phyloP scores from a whole-genome alignment of 1,140 invertebrate species.

The Protaetia brevitarsis region DNA sequence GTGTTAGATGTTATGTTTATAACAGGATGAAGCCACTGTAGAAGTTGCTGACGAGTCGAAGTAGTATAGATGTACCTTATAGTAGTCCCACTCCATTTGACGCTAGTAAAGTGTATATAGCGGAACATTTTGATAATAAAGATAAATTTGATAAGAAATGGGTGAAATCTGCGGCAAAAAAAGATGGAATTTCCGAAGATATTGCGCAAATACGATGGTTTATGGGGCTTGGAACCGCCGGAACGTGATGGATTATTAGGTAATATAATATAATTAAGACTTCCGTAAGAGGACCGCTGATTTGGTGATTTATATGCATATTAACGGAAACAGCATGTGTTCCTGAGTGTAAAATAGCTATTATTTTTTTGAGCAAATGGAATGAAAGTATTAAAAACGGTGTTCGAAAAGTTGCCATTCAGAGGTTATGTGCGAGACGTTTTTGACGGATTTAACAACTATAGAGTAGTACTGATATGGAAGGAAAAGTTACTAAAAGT shows the following conservation, averaged over 20 bases:
- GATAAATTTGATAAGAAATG: slow-evolving; percentile 75
- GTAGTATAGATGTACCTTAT: slow-evolving; percentile 47
- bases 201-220: slow-evolving; percentile 95
- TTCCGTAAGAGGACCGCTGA: too few species aligned
- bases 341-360: too few species aligned
- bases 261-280: too few species aligned
- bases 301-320: too few species aligned
- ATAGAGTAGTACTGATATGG: too few species aligned
- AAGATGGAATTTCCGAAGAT: slow-evolving; percentile 86
- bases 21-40: slow-evolving; percentile 46
- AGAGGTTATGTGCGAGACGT: too few species aligned
- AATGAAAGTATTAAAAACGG: too few species aligned
- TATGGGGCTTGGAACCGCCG: slow-evolving; percentile 75
- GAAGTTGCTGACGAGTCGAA: slow-evolving; percentile 35
- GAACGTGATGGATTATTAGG: slow-evolving; percentile 70
- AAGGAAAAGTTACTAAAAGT: too few species aligned
- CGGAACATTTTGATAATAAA: slow-evolving; percentile 85
- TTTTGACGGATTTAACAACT: too few species aligned
- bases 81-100: slow-evolving; percentile 57
- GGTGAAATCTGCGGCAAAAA: slow-evolving; percentile 89
- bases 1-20: not conserved
- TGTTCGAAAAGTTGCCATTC: too few species aligned
- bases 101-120: slow-evolving; percentile 67
- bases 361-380: too few species aligned
- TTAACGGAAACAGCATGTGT: too few species aligned